Conservation (phyloP, 2,113 vertebrate species). For the Murina feae region DNA sequence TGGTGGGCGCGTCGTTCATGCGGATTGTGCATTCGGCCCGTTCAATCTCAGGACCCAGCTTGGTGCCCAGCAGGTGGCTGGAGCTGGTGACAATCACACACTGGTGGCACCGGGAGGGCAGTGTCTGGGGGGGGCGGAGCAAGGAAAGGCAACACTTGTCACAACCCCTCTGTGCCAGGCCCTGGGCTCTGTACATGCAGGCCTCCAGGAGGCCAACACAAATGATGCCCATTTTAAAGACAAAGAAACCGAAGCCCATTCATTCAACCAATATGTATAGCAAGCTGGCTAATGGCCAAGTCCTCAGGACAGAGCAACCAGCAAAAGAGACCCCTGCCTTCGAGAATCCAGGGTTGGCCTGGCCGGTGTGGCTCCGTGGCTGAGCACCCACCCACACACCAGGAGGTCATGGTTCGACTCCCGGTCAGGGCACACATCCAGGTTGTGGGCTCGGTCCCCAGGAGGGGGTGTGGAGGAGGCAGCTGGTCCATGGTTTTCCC, state of each 20-base stretch:
- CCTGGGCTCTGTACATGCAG: not conserved
- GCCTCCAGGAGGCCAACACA: not conserved
- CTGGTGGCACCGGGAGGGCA: slow-evolving; percentile 86
- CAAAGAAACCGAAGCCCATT: not conserved
- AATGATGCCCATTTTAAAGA: not conserved
- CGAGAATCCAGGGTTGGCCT: too few species aligned
- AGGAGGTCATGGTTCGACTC: too few species aligned
- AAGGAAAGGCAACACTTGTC: not conserved
- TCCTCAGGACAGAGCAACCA: not conserved
- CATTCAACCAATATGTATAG: not conserved
- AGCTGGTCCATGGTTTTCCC: too few species aligned
- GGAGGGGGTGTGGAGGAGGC: too few species aligned
- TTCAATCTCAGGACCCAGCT: slow-evolving; percentile 88
- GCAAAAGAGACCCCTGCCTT: not conserved
- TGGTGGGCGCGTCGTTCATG: slow-evolving; percentile 96
- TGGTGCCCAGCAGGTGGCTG: slow-evolving; percentile 91
- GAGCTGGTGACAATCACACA: slow-evolving; percentile 96
- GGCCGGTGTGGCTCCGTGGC: too few species aligned
- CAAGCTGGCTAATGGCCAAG: not conserved
- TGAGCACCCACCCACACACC: too few species aligned
- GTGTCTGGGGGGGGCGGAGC: slow-evolving; percentile 81
- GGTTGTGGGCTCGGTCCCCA: too few species aligned
- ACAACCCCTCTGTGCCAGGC: rapidly evolving
- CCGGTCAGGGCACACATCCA: too few species aligned
- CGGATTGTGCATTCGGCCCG: slow-evolving; percentile 91